Evolutionary conservation across 2,113 vertebrate species (phyloP), one percentile per base, ranked within the genome.

Genomic region (Eptatretus burgeri): DNA sequence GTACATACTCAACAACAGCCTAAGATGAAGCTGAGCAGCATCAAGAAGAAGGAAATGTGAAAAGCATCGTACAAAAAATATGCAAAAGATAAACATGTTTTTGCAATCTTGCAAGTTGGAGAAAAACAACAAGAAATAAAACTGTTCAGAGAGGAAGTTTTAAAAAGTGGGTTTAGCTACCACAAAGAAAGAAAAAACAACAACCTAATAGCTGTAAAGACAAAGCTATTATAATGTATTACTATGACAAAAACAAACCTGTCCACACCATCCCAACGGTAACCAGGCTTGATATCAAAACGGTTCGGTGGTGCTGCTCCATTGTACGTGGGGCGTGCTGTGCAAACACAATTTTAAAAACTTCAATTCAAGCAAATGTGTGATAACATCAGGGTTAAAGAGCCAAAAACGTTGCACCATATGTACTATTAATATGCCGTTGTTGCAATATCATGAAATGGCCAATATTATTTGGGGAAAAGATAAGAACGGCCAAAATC

Each of bases 241-340:
- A 41, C 3, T 41, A 41, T 41, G 3, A 41, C 27, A 41, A 41
- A 41, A 41, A 41, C 27, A 41, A 41, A 60, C 56, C 56, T 60
- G 56, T 60, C 56, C 56, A 60, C 56, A 19, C 56, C 56, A 13
- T 60, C 56, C 56, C 56, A 60, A 17, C 56, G n/a, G 56, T 60
- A 19, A n/a, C 56, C 56, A 10, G 56, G 56, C 56, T 19, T 17
- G 56, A 60, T 60, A 19, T 60, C 19, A 19, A 17, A 60, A 19
- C 56, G 56, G 56, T 60, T 60, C 16, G 56, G 10, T n/a, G 56
- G n/a, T n/a, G 56, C 16, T 17, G 56, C 56, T 60, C 16, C 16
- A 60, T 19, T 19, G 12, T n/a, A 60, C n/a, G 10, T 10, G 56
- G 16, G 56, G n/a, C 16, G 56, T 12, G n/a, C 19, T 17, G 12